These are phyloP conservation scores for Plodia interpunctella DNA, from an alignment of 1,140 invertebrate genomes.

Conservation along the genomic window DNA sequence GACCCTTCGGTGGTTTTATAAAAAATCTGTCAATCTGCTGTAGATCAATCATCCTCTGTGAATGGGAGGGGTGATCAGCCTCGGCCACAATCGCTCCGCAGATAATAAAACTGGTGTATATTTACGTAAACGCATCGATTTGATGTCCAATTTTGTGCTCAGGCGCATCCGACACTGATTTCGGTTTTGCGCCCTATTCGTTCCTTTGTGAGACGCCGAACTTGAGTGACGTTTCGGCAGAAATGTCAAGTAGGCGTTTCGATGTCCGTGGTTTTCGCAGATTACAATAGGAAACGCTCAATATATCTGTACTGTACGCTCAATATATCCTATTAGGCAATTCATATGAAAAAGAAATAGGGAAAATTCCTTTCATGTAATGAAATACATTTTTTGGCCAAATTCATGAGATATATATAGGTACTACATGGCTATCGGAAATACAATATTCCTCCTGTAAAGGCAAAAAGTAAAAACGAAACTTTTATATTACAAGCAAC, in stretches of 20 bases:
- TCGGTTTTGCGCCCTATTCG: constrained; percentile 31
- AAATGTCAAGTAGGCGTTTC: constrained; percentile 50
- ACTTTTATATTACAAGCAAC: no score
- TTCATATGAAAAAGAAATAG: no score
- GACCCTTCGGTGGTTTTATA: constrained; percentile 63
- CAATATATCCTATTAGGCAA: no score
- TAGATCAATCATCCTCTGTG: constrained; percentile 73
- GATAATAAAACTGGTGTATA: constrained; percentile 70
- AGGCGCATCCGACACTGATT: constrained; percentile 47
- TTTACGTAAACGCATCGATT: constrained; percentile 73
- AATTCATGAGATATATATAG: no score
- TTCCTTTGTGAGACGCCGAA: constrained; percentile 43
- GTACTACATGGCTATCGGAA: no score
- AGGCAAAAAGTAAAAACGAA: no score
- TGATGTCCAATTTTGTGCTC: constrained; percentile 66
- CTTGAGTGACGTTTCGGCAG: constrained; percentile 48
- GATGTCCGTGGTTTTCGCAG: constrained; percentile 10
- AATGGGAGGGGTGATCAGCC: constrained; percentile 62
- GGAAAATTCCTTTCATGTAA: no score
- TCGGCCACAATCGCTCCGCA: constrained; percentile 59
- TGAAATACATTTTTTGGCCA: no score
- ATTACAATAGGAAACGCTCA: not conserved
- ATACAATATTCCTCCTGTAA: no score
- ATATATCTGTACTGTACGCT: no score
- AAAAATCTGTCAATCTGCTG: constrained; percentile 75